Evolutionary conservation across 2,113 vertebrate species (phyloP).

Genomic region (Phalacrocorax aristotelis): DNA sequence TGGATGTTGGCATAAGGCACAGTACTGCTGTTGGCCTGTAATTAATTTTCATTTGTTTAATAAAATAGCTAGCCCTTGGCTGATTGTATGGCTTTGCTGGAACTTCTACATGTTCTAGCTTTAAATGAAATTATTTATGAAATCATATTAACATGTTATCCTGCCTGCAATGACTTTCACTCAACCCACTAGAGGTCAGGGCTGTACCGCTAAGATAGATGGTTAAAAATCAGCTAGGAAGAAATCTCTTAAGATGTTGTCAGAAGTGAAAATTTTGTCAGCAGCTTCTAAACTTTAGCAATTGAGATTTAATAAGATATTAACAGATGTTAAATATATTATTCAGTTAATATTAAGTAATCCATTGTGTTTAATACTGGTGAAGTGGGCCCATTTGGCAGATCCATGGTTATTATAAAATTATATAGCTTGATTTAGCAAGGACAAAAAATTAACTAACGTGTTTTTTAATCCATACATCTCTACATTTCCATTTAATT

Average conservation of each 20-base stretch:
- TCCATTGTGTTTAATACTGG: not conserved
- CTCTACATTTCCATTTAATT: not conserved
- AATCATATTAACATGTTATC: not conserved
- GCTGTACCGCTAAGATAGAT: not conserved
- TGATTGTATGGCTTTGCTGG: not conserved
- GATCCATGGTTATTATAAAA: not conserved
- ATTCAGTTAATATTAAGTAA: not conserved
- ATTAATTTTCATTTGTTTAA: slow-evolving; percentile 22
- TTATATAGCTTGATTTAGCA: not conserved
- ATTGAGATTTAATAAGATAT: not conserved
- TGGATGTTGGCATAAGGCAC: not conserved
- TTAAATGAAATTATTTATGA: not conserved
- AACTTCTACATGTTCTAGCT: not conserved
- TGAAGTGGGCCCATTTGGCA: not conserved
- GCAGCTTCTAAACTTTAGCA: not conserved
- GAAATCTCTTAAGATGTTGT: not conserved
- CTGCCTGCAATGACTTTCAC: not conserved
- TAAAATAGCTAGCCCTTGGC: not conserved
- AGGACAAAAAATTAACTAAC: not conserved
- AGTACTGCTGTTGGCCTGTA: not conserved
- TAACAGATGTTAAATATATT: not conserved
- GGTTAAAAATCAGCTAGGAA: not conserved
- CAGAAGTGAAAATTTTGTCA: not conserved
- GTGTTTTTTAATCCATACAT: not conserved
- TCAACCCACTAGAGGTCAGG: slow-evolving; percentile 64